Base-by-base conservation (phyloP, 1,140 invertebrate species). In the Zaprionus vittiger region DNA sequence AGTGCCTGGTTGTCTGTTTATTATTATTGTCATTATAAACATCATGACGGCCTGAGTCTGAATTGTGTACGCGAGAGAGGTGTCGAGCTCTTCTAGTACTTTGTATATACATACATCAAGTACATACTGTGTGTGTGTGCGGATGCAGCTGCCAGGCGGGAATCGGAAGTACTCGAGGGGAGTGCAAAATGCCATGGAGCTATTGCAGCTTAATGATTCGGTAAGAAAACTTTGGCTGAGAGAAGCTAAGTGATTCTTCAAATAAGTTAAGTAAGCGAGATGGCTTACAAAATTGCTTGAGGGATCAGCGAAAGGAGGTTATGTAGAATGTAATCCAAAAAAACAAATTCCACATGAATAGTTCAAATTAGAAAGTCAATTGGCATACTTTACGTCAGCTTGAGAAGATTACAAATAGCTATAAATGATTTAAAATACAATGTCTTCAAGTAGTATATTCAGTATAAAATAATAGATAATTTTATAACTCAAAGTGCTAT, bases 11-110 rank as follows among this genome's bases (percentile, higher is more conserved):
- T 72, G 66, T 57, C 65, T 73, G 72, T 83, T 72, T 72, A 79
- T 72, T 79, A 79, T 87, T 76, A 79, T 72, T 73, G 57, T 74
- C 55, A 78, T 80, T 84, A 84, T 82, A 70, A 84, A 80, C 80
- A 84, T 83, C 73, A 77, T 71, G 67, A 64, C 47, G 66, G 41
- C 56, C 37, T 38, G 59, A 38, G 38, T 28, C 17, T 24, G 9
- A 38, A 15, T 15, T 41, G 34, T 26, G 55, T 47, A 22, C 41
- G 54, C 49, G 38, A 34, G 41, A 47, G 22, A 72, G 61, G 28
- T 49, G 54, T 59, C 26, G 26, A 22, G 22, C 4, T 17, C 7
- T 26, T n/a, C 15, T 9, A 17, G 34, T 22, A 34, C 38, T 15
- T 20, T 44, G 31, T 65, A 38, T 61, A 55, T 54, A 38, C n/a